Evolutionary conservation across 2,888 invertebrate genomes (phyloP), one percentile per base, ranked within the genome.

Genomic region (Scotopteryx bipunctaria): DNA sequence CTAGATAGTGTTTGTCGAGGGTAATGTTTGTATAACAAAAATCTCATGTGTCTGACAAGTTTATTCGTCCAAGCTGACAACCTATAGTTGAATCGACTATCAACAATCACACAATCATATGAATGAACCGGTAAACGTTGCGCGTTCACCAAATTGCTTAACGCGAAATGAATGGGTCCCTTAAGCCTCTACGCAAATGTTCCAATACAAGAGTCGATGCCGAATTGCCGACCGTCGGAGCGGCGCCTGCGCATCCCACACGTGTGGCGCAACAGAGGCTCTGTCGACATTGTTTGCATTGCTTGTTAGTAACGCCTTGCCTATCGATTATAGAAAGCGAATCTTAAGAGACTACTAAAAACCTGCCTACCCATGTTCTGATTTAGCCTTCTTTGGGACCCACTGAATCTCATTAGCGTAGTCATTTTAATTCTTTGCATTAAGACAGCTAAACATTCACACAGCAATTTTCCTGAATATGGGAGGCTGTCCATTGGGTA

Each of bases 161-260:
- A 90, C 77, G 81, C 83, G 76, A 86, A 87, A 86, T 89, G 87
- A 88, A 89, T 90, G 87, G 78, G 81, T 78, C 82, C 81, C 83
- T 78, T 81, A 81, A 81, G 78, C 76, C 70, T 73, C 75, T 76
- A 78, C 76, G 73, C 77, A 73, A 67, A 73, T 31, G 32, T 14
- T 23, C 11, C 15, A 42, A 33, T 69, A 75, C 71, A 73, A 73
- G 73, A 78, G 67, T 64, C 69, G 76, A 69, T 46, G 44, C 49
- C 76, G 75, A 73, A n/a, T n/a, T n/a, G n/a, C n/a, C 19, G 19
- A 27, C 76, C 71, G 70, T 67, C 36, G 15, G 25, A 38, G 64
- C 68, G 84, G 80, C 83, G 88, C 89, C 87, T 68, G 78, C 75
- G 73, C 85, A 88, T 88, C 88, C 89, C 87, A 89, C 89, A 86